Percentiles rank a stretch among this genome's conserved stretches.
Conservation (phyloP, 2,797 vertebrate species). For the Perodicticus potto region DNA sequence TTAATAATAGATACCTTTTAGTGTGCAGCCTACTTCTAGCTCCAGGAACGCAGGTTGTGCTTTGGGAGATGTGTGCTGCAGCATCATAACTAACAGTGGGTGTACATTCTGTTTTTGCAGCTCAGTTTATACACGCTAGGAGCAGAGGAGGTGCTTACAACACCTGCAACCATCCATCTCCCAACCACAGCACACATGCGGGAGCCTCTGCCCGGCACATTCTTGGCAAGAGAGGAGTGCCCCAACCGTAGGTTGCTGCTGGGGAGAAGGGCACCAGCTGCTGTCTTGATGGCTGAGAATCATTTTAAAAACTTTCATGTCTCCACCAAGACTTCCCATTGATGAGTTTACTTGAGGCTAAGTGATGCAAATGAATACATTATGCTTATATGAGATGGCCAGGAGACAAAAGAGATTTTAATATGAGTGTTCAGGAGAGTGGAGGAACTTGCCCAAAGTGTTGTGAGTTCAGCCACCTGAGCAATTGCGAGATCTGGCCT, state of each 20-base stretch:
- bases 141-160: neutral
- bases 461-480: neutral
- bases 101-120: neutral
- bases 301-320: neutral
- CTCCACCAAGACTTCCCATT: constrained; percentile 2
- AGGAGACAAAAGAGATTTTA: constrained; percentile 7
- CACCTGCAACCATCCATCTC: neutral
- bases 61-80: neutral
- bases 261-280: neutral
- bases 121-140: neutral
- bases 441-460: neutral
- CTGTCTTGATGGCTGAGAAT: neutral
- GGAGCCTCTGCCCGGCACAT: neutral
- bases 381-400: neutral
- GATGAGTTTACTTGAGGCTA: constrained; percentile 57
- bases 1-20: neutral
- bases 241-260: neutral
- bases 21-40: neutral
- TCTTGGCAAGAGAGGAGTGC: neutral
- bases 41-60: neutral
- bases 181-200: neutral
- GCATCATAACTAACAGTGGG: fast-evolving
- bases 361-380: neutral
- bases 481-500: neutral
- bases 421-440: neutral